Conservation (phyloP, 1,140 invertebrate genomes). For the Trachelipus rathkii region DNA sequence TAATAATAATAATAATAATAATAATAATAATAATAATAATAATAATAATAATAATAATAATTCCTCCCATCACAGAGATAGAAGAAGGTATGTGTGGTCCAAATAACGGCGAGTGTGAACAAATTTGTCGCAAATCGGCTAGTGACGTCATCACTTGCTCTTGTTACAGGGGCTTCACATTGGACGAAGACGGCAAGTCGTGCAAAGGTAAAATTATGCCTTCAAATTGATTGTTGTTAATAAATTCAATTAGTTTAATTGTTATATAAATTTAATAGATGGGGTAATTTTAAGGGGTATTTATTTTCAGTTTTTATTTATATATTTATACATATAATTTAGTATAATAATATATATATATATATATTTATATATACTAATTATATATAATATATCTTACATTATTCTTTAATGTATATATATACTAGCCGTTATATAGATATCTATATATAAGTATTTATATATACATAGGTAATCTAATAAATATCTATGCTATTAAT, state of each 20-base stretch:
- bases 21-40: no score
- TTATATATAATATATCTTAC: neutral
- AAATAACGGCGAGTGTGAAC: slow-evolving; percentile 51
- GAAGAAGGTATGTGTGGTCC: slow-evolving; percentile 46
- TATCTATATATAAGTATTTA: no score
- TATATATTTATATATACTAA: neutral
- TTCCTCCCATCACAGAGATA: neutral
- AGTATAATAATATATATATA: no score
- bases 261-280: neutral
- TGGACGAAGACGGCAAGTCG: slow-evolving; percentile 41
- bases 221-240: no score
- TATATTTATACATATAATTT: neutral
- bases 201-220: slow-evolving; percentile 45
- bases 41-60: no score
- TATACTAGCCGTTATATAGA: no score
- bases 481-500: no score
- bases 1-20: no score
- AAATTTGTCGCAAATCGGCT: slow-evolving; percentile 51
- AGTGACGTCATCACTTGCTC: slow-evolving; percentile 47
- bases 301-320: neutral
- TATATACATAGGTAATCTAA: no score
- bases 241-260: neutral
- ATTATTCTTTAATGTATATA: no score
- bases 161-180: slow-evolving; percentile 48
- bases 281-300: neutral